A percentile compares a stretch with the other conserved stretches of the same genome.
phyloP scores from a whole-genome alignment of 2,113 vertebrate species.

The Alces alces region DNA sequence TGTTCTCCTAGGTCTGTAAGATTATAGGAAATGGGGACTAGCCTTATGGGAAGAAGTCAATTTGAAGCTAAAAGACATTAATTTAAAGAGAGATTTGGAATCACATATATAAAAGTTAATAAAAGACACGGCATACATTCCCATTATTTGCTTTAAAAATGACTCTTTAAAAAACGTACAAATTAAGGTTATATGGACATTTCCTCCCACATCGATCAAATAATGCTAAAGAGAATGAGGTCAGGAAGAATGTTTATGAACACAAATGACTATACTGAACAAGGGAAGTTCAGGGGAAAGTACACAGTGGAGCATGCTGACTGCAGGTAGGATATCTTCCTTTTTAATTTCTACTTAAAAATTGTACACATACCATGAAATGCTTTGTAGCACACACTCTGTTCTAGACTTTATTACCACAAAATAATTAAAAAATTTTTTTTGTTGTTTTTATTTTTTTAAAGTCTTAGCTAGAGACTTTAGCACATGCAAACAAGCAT shows the following conservation, averaged over 20 bases:
- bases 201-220: background rate
- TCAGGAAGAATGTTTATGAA: background rate
- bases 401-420: background rate
- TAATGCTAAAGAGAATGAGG: constrained; percentile 9
- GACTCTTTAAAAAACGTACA: background rate
- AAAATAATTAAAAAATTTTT: background rate
- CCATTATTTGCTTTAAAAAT: background rate
- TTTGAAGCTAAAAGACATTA: constrained; percentile 75
- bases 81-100: constrained; percentile 68
- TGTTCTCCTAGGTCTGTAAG: constrained; percentile 74
- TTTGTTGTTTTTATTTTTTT: background rate
- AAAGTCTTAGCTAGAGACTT: background rate
- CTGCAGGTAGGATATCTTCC: background rate
- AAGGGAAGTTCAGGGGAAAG: background rate
- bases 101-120: constrained; percentile 53
- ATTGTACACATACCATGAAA: background rate
- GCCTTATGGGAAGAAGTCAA: constrained; percentile 73
- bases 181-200: background rate
- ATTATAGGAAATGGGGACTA: constrained; percentile 62
- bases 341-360: constrained; percentile 26
- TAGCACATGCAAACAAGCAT: constrained; percentile 2
- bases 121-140: constrained; percentile 47
- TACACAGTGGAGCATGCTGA: background rate
- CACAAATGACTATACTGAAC: background rate
- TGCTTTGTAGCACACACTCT: background rate